These are phyloP conservation scores for Porites evermanni DNA, from an alignment of 92 coral and sea anemone genomes.

Conservation along the genomic window DNA sequence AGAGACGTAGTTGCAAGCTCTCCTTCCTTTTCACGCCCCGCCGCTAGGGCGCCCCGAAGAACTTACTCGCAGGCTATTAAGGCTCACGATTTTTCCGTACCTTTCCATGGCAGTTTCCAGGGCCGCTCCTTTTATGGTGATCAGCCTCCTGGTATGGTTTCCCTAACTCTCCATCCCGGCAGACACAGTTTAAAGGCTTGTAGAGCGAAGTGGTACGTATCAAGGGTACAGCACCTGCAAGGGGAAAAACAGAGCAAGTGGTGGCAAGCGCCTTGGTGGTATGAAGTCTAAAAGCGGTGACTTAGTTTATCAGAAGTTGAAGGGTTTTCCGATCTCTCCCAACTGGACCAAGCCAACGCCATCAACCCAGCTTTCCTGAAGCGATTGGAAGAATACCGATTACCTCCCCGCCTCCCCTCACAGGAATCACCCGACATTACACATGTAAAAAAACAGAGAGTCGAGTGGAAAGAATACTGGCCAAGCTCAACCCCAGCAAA, in stretches of 20 bases:
- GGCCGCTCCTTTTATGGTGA: too few relatives aligned
- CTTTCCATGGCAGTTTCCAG: too few relatives aligned
- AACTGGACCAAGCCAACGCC: constrained; percentile 25
- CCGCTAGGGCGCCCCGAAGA: too few relatives aligned
- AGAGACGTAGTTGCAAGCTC: too few relatives aligned
- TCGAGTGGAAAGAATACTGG: constrained; percentile 10
- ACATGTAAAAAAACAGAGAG: constrained; percentile 15
- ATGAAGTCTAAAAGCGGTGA: constrained; percentile 21
- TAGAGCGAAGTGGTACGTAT: background rate
- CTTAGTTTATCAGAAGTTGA: constrained; percentile 15
- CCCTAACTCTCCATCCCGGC: too few relatives aligned
- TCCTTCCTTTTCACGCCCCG: too few relatives aligned
- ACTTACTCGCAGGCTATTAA: background rate
- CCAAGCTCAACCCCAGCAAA: background rate
- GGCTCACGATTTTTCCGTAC: too few relatives aligned
- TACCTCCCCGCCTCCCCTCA: constrained; percentile 22
- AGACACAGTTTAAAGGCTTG: background rate
- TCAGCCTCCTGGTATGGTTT: too few relatives aligned
- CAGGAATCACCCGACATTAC: constrained; percentile 10
- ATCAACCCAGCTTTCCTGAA: constrained; percentile 30
- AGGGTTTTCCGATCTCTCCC: constrained; percentile 11
- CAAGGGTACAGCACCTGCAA: background rate
- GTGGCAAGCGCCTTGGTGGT: constrained; percentile 40
- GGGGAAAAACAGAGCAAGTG: constrained; percentile 13
- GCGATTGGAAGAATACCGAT: constrained; percentile 31